Evolutionary conservation across 1,140 invertebrate genomes (phyloP).

Genomic region (Alviniconcha marisindica): DNA sequence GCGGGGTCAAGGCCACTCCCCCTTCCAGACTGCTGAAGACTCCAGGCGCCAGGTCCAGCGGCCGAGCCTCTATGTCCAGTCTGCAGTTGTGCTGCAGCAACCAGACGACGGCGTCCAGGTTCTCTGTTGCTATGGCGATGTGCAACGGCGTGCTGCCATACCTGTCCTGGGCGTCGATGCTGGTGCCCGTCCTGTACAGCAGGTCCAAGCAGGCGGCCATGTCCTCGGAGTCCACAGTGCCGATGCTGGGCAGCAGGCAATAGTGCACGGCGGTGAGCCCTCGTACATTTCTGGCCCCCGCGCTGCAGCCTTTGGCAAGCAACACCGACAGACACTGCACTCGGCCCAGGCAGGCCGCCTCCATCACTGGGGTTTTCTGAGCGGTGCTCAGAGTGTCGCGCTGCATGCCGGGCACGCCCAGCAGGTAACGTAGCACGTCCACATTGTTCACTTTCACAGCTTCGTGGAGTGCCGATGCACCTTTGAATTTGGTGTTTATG

Average conservation of each 20-base stretch:
- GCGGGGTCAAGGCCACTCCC: neutral
- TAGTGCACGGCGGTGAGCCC: constrained; percentile 25
- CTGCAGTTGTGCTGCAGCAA: constrained; percentile 17
- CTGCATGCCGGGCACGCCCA: neutral
- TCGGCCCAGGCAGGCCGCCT: constrained; percentile 21
- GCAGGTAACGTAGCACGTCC: constrained; percentile 28
- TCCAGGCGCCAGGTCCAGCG: constrained; percentile 26
- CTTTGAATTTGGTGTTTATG: constrained; percentile 36
- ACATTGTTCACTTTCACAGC: constrained; percentile 28
- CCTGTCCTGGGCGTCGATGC: constrained; percentile 27
- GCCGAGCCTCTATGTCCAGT: constrained; percentile 22
- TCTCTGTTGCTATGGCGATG: constrained; percentile 34
- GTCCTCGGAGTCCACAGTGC: constrained; percentile 25
- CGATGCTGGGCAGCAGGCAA: constrained; percentile 34
- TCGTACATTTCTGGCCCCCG: neutral
- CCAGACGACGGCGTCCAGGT: constrained; percentile 29
- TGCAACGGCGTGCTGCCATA: constrained; percentile 30
- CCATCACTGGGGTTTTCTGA: constrained; percentile 36
- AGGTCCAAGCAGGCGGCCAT: constrained; percentile 9
- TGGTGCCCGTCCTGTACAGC: constrained; percentile 7
- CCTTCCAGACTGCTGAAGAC: constrained; percentile 29
- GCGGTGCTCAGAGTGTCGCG: constrained; percentile 20
- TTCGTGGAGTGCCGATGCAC: constrained; percentile 29
- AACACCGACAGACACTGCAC: constrained; percentile 11
- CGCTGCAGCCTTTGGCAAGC: neutral